Evolutionary conservation across 2,888 invertebrate genomes (phyloP), one percentile per base, ranked within the genome.

Genomic region (Tortrix viridana): DNA sequence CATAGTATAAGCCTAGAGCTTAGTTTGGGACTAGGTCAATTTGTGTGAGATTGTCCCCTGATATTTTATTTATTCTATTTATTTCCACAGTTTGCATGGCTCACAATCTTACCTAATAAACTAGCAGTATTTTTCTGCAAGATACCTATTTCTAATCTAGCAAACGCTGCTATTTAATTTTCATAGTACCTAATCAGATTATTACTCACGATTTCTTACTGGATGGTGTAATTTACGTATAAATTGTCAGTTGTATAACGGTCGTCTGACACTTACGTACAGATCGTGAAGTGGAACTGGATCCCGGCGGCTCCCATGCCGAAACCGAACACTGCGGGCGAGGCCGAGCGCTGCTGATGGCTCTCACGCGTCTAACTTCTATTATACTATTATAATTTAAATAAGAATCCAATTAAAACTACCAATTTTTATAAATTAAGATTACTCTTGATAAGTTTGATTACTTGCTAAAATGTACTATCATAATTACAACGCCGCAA

Each of bases 321-420:
- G 85, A 80, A 84, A 86, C 78, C 70, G 78, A 83, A 85, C 73
- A 85, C 77, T 73, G 71, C 41, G 78, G 77, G 71, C 71, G 71
- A 74, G 68, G 72, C 69, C 70, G 68, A 69, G 71, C 66, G 64
- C 47, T 60, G 69, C 66, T 65, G 16, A 12, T 20, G 69, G 65
- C 57, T 69, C 65, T 63, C 64, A 62, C 60, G 65, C 47, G 44
- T 19, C 22, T 26, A 53, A 20, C 44, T 43, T 37, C 32, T 46
- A 47, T 48, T 54, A 48, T 60, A 47, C 32, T 46, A 47, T 48
- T 54, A 48, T 60, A 47, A 38, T 26, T 50, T 5, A 23, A 19
- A 44, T 32, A 20, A 52, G 50, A 47, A 47, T 26, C 62, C 52
- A 62, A 62, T 62, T 62, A 62, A 62, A 57, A 49, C 20, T 47